These are phyloP conservation scores for Mesorhabditis spiculigera DNA, from an alignment of 2,888 invertebrate species.

Conservation along the genomic window DNA sequence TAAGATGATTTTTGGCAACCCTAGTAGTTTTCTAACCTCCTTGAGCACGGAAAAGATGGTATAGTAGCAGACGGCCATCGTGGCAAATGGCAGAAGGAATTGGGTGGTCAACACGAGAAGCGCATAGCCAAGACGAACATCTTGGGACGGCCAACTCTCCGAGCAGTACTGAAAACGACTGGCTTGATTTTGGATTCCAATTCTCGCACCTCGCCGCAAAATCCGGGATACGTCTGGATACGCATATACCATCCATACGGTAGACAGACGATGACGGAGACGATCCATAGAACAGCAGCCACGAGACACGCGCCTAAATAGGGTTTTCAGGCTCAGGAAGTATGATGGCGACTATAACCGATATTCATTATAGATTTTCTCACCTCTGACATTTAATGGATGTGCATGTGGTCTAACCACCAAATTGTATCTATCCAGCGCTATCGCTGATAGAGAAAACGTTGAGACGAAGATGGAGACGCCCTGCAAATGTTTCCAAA, in stretches of 20 bases:
- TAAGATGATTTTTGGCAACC: not conserved
- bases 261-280: constrained; percentile 78
- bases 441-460: constrained; percentile 89
- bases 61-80: constrained; percentile 92
- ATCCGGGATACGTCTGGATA: constrained; percentile 57
- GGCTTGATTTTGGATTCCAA: not conserved
- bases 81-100: constrained; percentile 86
- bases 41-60: constrained; percentile 68
- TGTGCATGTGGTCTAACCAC: constrained; percentile 48
- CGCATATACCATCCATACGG: constrained; percentile 82
- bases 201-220: constrained; percentile 40
- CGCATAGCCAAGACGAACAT: constrained; percentile 75
- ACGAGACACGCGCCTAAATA: constrained; percentile 60
- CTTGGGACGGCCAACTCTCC: constrained; percentile 80
- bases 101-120: constrained; percentile 82
- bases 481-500: constrained; percentile 60
- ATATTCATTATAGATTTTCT: too few relatives aligned
- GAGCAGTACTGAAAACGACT: constrained; percentile 43
- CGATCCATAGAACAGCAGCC: constrained; percentile 43
- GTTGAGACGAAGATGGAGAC: constrained; percentile 95
- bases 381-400: constrained; percentile 34
- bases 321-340: too few relatives aligned
- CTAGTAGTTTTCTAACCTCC: constrained; percentile 20
- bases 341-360: too few relatives aligned
- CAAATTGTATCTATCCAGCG: constrained; percentile 74